Percentiles rank a stretch among this genome's conserved stretches.
phyloP scores from a whole-genome alignment of 2,888 invertebrate species.

The Yponomeuta sedellus region DNA sequence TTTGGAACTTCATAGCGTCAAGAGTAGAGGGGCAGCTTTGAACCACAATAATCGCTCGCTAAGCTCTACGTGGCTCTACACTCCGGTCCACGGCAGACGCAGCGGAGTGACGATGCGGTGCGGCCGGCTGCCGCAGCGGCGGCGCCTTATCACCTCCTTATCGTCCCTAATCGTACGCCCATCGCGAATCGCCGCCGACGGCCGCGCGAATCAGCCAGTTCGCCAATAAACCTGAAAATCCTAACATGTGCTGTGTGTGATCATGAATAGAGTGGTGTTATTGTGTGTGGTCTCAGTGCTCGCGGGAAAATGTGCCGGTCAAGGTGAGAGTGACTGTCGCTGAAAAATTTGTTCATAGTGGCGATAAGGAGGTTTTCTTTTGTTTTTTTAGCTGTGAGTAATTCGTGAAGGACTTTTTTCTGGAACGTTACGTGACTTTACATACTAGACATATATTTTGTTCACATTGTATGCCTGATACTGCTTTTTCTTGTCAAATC shows the following conservation, averaged over 20 bases:
- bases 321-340: slow-evolving; percentile 47
- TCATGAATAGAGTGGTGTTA: slow-evolving; percentile 25
- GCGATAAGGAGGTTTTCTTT: background rate
- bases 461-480: background rate
- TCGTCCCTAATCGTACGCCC: slow-evolving; percentile 65
- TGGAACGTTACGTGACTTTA: background rate
- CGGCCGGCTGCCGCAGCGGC: slow-evolving; percentile 26
- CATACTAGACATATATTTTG: background rate
- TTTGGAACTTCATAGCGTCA: too few relatives aligned
- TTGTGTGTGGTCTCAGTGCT: slow-evolving; percentile 40
- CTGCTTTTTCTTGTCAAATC: too few relatives aligned
- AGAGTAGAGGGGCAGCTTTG: too few relatives aligned
- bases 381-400: background rate
- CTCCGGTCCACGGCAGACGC: background rate
- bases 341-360: slow-evolving; percentile 16
- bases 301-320: slow-evolving; percentile 45
- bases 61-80: too few relatives aligned
- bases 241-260: slow-evolving; percentile 2
- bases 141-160: slow-evolving; percentile 51
- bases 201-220: slow-evolving; percentile 43
- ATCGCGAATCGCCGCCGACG: slow-evolving; percentile 54
- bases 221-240: slow-evolving; percentile 5
- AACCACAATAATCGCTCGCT: too few relatives aligned
- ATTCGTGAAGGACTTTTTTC: background rate
- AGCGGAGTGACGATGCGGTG: background rate